Evolutionary conservation across 2,888 invertebrate genomes (phyloP).

Genomic region (Cyclophora albipunctata): DNA sequence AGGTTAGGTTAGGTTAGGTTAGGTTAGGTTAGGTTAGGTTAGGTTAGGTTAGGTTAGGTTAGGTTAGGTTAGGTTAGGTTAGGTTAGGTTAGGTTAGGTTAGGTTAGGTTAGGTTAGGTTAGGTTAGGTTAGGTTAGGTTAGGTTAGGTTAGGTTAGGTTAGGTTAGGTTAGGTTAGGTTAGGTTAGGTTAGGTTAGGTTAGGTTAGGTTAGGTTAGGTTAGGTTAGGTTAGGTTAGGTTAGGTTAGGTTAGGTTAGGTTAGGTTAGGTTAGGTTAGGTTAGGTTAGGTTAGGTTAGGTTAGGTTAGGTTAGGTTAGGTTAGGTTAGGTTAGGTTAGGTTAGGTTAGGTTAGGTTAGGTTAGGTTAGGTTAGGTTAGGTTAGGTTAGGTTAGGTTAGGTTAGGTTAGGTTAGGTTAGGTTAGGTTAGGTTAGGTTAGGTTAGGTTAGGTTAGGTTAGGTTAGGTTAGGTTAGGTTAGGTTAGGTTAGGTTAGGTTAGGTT

Average conservation of each 20-base stretch:
- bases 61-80: constrained; percentile 17
- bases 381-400: constrained; percentile 18
- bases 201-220: constrained; percentile 19
- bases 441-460: constrained; percentile 13
- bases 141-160: constrained; percentile 17
- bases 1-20: constrained; percentile 12
- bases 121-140: constrained; percentile 16
- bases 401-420: constrained; percentile 15
- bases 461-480: constrained; percentile 14
- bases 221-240: constrained; percentile 19
- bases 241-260: constrained; percentile 18
- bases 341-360: constrained; percentile 18
- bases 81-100: constrained; percentile 18
- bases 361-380: constrained; percentile 19
- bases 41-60: constrained; percentile 17
- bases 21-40: constrained; percentile 19
- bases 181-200: constrained; percentile 15
- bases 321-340: constrained; percentile 15
- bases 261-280: constrained; percentile 17
- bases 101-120: constrained; percentile 18
- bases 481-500: constrained; percentile 13
- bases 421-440: constrained; percentile 15
- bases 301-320: constrained; percentile 17
- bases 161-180: constrained; percentile 17
- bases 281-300: constrained; percentile 16